Base-by-base conservation (phyloP, 1,140 invertebrate genomes). In the Meteorus sp. region DNA sequence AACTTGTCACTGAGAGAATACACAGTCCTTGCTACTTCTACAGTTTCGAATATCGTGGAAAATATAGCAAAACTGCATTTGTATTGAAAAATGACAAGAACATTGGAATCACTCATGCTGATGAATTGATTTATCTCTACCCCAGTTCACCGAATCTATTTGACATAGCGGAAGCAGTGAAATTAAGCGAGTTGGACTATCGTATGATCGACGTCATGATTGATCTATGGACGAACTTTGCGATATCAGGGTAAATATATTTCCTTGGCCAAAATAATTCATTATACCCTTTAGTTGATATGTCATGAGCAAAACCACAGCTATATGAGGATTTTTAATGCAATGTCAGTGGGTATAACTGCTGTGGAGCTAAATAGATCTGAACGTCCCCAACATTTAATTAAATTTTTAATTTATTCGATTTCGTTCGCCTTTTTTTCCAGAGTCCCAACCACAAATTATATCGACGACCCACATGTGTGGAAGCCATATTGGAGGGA, bases 41-140 rank as follows among this genome's bases (percentile, higher is more conserved):
- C 13, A 41, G 13, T 19, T 64, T 64, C 20, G 59, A 58, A 3
- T 64, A 64, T 55, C 58, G 62, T 6, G 62, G 62, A 22, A 58
- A 54, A 1, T 55, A 29, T 17, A 64, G 62, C 29, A 39, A 45
- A 29, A 60, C 62, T 2, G 19, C 43, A 2, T 1, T 6, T 2
- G 2, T 55, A n/a, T 29, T 58, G 9, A 41, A 48, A 2, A 31
- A 29, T 20, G 59, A 61, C 39, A 23, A 44, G 2, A 52, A 64
- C 13, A 13, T 64, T 27, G 62, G 62, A 29, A 55, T 60, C 3
- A 23, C 27, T 22, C 62, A 64, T 57, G 25, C n/a, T 2, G 62
- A 64, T 25, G 62, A 64, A n/a, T 44, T 64, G 27, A 58, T 58
- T 27, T 64, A 64, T 43, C 9, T 58, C 13, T 64, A 58, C 33